A percentile compares a stretch with the other conserved stretches of the same genome.
These are phyloP conservation scores for Drosophila pseudotakahashii DNA, from an alignment of 2,888 invertebrate species.

Conservation along the genomic window DNA sequence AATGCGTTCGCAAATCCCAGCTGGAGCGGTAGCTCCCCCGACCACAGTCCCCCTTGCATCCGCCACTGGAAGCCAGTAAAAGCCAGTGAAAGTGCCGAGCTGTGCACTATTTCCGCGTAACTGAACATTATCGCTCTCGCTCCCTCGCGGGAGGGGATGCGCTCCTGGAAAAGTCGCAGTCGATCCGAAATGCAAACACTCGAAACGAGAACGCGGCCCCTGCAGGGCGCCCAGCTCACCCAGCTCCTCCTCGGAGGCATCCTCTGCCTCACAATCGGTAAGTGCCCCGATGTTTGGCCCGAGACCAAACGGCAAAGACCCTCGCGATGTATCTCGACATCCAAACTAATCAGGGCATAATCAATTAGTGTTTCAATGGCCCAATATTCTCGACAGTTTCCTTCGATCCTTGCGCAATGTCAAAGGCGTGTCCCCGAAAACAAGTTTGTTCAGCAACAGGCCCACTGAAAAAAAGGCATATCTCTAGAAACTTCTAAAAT, in stretches of 20 bases:
- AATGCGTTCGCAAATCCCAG: slow-evolving; percentile 64
- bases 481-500: neutral
- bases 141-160: slow-evolving; percentile 54
- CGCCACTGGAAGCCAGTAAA: slow-evolving; percentile 36
- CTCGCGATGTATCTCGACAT: neutral
- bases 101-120: slow-evolving; percentile 75
- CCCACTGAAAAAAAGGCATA: slow-evolving; percentile 3
- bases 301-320: neutral
- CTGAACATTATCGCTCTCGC: slow-evolving; percentile 62
- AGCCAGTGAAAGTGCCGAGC: slow-evolving; percentile 61
- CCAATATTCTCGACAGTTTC: slow-evolving; percentile 34
- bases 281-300: slow-evolving; percentile 48
- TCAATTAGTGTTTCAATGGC: slow-evolving; percentile 34
- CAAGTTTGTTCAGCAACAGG: neutral
- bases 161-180: slow-evolving; percentile 69
- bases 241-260: slow-evolving; percentile 63
- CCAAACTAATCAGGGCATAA: slow-evolving; percentile 11
- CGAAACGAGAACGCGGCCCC: slow-evolving; percentile 49
- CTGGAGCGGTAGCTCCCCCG: slow-evolving; percentile 23
- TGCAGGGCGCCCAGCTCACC: slow-evolving; percentile 35
- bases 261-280: slow-evolving; percentile 74
- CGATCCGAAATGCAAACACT: slow-evolving; percentile 70
- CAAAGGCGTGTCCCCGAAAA: slow-evolving; percentile 26
- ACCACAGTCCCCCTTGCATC: slow-evolving; percentile 2
- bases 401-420: slow-evolving; percentile 26